These are phyloP conservation scores for Otis tarda DNA, from an alignment of 2,113 vertebrate genomes.

Conservation along the genomic window DNA sequence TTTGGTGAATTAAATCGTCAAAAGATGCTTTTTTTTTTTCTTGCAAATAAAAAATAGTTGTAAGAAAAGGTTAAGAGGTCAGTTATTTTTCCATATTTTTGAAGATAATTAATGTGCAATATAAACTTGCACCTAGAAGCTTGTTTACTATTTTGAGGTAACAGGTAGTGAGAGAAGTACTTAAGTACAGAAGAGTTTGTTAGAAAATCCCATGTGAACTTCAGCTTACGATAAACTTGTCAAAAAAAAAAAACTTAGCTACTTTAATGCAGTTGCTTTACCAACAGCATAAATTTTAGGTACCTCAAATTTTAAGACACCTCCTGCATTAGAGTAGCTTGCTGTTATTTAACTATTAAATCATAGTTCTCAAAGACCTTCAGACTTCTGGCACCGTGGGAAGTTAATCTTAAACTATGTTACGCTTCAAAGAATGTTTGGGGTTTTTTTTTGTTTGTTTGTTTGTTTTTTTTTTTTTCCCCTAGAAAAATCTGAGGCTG, in stretches of 20 bases:
- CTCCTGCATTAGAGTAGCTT: neutral
- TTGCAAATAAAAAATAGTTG: neutral
- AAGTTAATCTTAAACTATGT: neutral
- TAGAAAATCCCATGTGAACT: neutral
- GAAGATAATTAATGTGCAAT: neutral
- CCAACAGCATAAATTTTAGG: neutral
- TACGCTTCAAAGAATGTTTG: neutral
- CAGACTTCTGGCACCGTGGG: neutral
- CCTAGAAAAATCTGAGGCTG: neutral
- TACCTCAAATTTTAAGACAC: neutral
- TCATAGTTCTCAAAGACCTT: neutral
- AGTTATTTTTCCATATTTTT: neutral
- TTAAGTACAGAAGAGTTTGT: neutral
- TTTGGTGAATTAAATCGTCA: neutral
- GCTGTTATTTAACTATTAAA: neutral
- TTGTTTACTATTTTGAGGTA: neutral
- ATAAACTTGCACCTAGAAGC: neutral
- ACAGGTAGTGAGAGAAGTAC: neutral
- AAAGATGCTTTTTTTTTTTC: neutral
- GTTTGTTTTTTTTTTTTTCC: too few species aligned
- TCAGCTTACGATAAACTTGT: neutral
- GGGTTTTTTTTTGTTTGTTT: neutral
- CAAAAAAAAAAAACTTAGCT: neutral
- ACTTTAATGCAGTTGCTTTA: neutral
- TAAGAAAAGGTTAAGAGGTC: neutral